phyloP scores from a whole-genome alignment of 2,888 invertebrate genomes.

The Coenonympha arcania region DNA sequence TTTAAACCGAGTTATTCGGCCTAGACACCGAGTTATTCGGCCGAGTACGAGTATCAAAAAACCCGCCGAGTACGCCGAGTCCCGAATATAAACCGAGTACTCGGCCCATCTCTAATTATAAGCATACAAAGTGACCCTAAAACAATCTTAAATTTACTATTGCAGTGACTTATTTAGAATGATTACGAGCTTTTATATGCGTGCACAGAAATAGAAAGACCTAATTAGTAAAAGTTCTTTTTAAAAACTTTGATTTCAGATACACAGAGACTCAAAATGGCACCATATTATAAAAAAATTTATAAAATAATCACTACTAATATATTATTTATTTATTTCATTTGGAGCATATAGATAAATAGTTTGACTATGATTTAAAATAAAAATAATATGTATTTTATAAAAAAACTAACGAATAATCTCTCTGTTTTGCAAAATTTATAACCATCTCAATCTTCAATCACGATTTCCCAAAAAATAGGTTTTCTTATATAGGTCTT shows the following conservation, averaged over 20 bases:
- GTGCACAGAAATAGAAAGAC: neutral
- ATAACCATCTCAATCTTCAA: neutral
- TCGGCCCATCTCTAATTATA: too few species aligned
- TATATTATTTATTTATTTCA: neutral
- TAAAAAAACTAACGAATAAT: neutral
- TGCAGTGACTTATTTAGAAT: neutral
- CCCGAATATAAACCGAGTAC: too few species aligned
- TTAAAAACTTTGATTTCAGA: too few species aligned
- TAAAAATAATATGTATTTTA: neutral
- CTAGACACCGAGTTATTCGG: too few species aligned
- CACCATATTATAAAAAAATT: too few species aligned
- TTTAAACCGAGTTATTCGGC: too few species aligned
- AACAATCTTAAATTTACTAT: neutral
- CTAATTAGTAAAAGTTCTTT: neutral
- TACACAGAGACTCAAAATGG: too few species aligned
- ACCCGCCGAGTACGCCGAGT: too few species aligned
- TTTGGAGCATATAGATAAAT: neutral
- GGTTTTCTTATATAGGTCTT: neutral
- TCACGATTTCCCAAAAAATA: neutral
- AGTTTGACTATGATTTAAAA: neutral
- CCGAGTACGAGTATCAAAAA: too few species aligned
- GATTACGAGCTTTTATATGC: neutral
- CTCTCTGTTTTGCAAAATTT: too few species aligned
- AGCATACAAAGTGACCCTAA: neutral
- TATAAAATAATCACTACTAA: too few species aligned